Evolutionary conservation across 2,113 vertebrate genomes (phyloP).

Genomic region (Myxocyprinus asiaticus): DNA sequence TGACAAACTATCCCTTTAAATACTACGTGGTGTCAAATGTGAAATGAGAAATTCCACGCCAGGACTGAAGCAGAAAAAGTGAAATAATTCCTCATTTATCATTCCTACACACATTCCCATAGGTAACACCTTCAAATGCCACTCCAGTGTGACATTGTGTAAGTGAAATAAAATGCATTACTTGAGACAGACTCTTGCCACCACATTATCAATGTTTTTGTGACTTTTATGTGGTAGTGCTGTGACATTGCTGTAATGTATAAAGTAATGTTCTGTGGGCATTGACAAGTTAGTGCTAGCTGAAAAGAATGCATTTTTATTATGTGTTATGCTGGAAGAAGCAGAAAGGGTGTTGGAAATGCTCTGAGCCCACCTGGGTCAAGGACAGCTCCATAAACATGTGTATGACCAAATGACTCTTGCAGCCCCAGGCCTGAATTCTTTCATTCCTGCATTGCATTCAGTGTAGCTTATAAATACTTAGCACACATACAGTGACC

Average conservation of each 20-base stretch:
- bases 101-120: too few species aligned
- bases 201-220: slow-evolving; percentile 33
- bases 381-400: slow-evolving; percentile 34
- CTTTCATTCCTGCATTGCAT: slow-evolving; percentile 2
- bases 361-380: slow-evolving; percentile 21
- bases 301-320: slow-evolving; percentile 27
- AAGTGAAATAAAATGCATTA: too few species aligned
- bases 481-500: neutral
- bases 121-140: too few species aligned
- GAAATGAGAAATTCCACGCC: too few species aligned
- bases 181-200: neutral
- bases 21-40: too few species aligned
- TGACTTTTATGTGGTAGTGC: slow-evolving; percentile 31
- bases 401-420: slow-evolving; percentile 13
- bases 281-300: slow-evolving; percentile 8
- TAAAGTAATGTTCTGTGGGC: slow-evolving; percentile 19
- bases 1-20: too few species aligned
- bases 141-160: too few species aligned
- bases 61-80: too few species aligned
- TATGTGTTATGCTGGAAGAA: slow-evolving; percentile 22
- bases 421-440: slow-evolving; percentile 7
- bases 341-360: slow-evolving; percentile 11
- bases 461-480: slow-evolving; percentile 14
- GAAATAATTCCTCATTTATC: too few species aligned
- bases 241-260: slow-evolving; percentile 17